These are phyloP conservation scores for Pteronotus mesoamericanus DNA, from an alignment of 2,797 vertebrate species.

Conservation along the genomic window DNA sequence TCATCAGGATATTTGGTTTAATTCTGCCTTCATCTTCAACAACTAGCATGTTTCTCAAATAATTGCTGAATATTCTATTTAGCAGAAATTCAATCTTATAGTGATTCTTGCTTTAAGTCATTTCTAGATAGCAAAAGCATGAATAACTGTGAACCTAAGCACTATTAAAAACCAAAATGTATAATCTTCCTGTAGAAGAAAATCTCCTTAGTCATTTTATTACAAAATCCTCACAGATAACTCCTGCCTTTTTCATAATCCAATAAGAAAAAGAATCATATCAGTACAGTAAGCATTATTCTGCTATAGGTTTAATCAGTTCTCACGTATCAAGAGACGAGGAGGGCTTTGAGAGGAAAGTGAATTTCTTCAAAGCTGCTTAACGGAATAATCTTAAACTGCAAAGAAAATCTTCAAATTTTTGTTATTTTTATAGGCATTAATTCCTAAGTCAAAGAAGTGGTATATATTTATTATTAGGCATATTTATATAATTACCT, in stretches of 20 bases:
- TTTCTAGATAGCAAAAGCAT: not conserved
- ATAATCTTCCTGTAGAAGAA: not conserved
- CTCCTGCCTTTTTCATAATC: not conserved
- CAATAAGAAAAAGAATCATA: not conserved
- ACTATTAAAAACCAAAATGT: not conserved
- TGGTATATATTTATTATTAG: not conserved
- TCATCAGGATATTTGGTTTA: not conserved
- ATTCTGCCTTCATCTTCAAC: conserved; percentile 32
- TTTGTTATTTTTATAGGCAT: not conserved
- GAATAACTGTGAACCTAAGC: not conserved
- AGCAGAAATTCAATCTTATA: not conserved
- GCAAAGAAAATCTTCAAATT: not conserved
- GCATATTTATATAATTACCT: not conserved
- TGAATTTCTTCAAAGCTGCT: not conserved
- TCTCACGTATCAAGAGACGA: not conserved
- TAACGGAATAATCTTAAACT: not conserved
- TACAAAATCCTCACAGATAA: not conserved
- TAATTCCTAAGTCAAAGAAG: not conserved
- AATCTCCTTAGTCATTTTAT: conserved; percentile 26
- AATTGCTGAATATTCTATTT: not conserved
- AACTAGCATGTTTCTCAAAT: not conserved
- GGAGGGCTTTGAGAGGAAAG: not conserved
- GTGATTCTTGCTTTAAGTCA: not conserved
- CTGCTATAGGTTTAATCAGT: not conserved
- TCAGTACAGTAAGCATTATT: not conserved